Conservation (phyloP, 2,797 vertebrate species). For the Malurus splendens region DNA sequence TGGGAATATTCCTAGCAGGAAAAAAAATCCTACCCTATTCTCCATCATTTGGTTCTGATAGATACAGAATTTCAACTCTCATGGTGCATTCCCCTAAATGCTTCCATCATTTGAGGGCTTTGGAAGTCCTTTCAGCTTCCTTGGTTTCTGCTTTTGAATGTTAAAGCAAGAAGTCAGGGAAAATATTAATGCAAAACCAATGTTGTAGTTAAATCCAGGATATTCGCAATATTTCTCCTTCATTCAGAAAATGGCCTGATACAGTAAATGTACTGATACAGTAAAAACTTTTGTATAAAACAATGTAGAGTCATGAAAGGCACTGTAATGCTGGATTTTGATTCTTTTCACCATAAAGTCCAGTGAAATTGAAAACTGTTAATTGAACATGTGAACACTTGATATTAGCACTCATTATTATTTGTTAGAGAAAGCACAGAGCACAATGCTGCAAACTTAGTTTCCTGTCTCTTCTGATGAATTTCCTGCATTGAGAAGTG, state of each 20-base stretch:
- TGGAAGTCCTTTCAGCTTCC: background rate
- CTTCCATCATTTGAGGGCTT: background rate
- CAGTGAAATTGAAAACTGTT: background rate
- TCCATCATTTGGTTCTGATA: background rate
- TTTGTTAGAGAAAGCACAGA: background rate
- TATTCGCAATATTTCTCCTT: background rate
- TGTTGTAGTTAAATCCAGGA: background rate
- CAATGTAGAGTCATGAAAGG: background rate
- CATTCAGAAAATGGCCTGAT: background rate
- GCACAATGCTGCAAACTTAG: background rate
- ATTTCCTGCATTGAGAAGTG: background rate
- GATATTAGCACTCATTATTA: background rate
- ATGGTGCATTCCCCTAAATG: background rate
- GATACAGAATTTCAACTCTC: background rate
- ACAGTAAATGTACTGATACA: too few species aligned
- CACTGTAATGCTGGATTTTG: background rate
- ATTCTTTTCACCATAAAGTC: background rate
- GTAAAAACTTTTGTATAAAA: background rate
- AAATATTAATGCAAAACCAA: background rate
- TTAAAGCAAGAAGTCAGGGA: background rate
- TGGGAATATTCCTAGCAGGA: background rate
- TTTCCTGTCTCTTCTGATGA: background rate
- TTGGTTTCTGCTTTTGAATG: background rate
- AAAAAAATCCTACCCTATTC: rapidly evolving
- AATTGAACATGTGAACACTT: background rate